A percentile compares a stretch with the other conserved stretches of the same genome.
These are phyloP conservation scores for Vimba vimba DNA, from an alignment of 2,113 vertebrate species.

Conservation along the genomic window DNA sequence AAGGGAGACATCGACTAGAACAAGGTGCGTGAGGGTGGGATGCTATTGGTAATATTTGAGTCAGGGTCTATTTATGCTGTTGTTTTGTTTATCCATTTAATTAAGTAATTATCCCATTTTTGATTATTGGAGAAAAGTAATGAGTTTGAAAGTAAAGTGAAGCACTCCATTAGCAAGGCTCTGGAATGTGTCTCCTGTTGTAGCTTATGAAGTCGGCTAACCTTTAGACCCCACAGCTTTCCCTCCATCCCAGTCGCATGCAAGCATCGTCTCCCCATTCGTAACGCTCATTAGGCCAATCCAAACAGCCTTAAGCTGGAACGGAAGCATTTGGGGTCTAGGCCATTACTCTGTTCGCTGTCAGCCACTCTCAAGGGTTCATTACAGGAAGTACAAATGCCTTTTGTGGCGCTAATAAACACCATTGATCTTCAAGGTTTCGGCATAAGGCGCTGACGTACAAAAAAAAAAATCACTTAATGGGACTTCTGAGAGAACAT, in stretches of 20 bases:
- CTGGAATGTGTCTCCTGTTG: not conserved
- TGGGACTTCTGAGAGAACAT: constrained; percentile 13
- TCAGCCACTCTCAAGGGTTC: constrained; percentile 38
- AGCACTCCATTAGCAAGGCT: constrained; percentile 42
- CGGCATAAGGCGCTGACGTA: not conserved
- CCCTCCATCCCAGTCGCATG: not conserved
- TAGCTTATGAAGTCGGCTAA: not conserved
- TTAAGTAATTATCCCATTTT: constrained; percentile 41
- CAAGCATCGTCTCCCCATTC: constrained; percentile 4
- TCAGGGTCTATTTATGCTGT: constrained; percentile 37
- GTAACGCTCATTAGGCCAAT: constrained; percentile 40
- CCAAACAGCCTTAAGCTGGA: constrained; percentile 29
- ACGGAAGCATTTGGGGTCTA: not conserved
- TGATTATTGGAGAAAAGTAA: constrained; percentile 40
- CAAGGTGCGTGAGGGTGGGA: constrained; percentile 1
- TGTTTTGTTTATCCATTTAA: constrained; percentile 45
- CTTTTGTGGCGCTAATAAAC: constrained; percentile 27
- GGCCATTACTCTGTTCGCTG: constrained; percentile 39
- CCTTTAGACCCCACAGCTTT: constrained; percentile 38
- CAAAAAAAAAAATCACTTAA: not conserved
- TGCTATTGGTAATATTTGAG: constrained; percentile 41
- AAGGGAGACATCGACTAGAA: constrained; percentile 25
- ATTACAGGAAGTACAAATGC: constrained; percentile 22
- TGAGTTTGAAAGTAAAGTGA: constrained; percentile 51
- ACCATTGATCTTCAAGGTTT: constrained; percentile 16